Conservation (phyloP, 2,113 vertebrate genomes). For the Phalacrocorax pelagicus region DNA sequence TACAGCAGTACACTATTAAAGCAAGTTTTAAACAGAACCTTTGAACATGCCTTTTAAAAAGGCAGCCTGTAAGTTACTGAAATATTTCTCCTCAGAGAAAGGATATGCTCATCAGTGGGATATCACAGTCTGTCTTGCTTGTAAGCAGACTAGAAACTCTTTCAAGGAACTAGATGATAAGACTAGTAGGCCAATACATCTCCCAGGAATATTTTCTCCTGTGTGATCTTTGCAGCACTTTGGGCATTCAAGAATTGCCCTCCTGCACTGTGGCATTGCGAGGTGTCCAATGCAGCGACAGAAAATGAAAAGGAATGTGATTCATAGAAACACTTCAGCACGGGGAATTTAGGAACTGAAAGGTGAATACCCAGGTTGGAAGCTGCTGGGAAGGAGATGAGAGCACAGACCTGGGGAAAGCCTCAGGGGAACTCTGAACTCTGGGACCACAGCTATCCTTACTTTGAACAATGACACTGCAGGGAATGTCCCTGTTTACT, state of each 20-base stretch:
- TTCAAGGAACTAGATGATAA: background rate
- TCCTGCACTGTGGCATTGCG: background rate
- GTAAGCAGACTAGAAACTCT: background rate
- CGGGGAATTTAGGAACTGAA: background rate
- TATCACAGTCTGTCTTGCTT: background rate
- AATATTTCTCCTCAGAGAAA: background rate
- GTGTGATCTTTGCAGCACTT: background rate
- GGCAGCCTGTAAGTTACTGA: background rate
- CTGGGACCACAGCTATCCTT: background rate
- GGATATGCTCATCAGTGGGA: background rate
- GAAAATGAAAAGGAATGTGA: background rate
- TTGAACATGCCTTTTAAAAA: background rate
- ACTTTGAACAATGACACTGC: background rate
- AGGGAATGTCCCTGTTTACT: background rate
- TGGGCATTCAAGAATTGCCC: background rate
- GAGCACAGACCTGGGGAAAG: background rate
- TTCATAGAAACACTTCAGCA: background rate
- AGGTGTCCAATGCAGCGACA: background rate
- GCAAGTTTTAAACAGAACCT: background rate
- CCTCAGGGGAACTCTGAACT: background rate
- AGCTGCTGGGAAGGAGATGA: background rate
- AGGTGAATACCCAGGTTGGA: background rate
- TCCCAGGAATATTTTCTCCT: background rate
- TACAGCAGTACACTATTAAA: background rate
- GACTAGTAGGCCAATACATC: background rate